Evolutionary conservation across 2,113 vertebrate species (phyloP).

Genomic region (Romanogobio albipinnatus): DNA sequence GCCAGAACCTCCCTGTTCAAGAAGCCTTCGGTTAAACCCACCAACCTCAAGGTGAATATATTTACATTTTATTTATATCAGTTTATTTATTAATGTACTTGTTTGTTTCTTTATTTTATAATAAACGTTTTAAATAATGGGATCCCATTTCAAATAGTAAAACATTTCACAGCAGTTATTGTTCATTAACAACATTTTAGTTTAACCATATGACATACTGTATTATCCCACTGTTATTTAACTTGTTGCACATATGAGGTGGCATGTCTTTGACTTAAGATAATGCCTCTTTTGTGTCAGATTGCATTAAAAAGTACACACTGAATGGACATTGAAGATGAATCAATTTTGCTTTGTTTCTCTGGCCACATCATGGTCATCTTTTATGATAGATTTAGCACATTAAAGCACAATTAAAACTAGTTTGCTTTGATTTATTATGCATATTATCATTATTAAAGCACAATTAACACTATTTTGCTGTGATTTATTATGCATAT

Average conservation of each 20-base stretch:
- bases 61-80: not conserved
- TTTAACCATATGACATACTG: not conserved
- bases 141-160: not conserved
- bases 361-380: not conserved
- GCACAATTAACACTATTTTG: not conserved
- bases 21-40: constrained; percentile 82
- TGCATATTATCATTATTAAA: not conserved
- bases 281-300: not conserved
- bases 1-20: constrained; percentile 95
- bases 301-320: not conserved
- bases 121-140: too few relatives aligned
- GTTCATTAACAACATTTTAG: not conserved
- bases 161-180: not conserved
- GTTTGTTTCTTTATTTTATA: not conserved
- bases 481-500: not conserved
- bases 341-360: not conserved
- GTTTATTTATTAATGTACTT: not conserved
- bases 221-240: not conserved
- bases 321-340: not conserved
- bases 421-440: not conserved
- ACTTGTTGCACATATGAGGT: not conserved
- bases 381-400: not conserved
- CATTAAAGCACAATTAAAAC: not conserved
- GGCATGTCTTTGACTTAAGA: not conserved
- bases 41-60: constrained; percentile 74